Conservation (phyloP, 2,888 invertebrate genomes). For the Melanchra persicariae region DNA sequence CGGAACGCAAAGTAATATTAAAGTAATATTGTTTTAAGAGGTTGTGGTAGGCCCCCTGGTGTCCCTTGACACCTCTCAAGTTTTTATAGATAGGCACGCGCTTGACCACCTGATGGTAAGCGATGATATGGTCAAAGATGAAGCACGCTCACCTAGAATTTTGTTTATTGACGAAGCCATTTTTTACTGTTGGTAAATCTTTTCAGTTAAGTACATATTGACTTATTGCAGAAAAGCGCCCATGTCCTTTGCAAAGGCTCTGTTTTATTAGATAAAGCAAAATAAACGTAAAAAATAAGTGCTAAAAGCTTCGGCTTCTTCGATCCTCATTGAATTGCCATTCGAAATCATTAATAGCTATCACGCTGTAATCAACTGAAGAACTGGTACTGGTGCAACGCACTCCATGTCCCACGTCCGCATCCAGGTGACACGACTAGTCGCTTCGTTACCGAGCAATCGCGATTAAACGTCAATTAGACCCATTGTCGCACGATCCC, state of each 20-base stretch:
- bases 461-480: conserved; percentile 88
- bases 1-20: too few relatives aligned
- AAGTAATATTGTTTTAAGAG: too few relatives aligned
- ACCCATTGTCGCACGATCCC: conserved; percentile 83
- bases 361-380: conserved; percentile 47
- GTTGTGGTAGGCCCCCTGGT: too few relatives aligned
- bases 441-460: conserved; percentile 80
- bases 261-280: background rate
- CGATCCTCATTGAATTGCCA: conserved; percentile 17
- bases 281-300: conserved; percentile 1
- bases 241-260: background rate
- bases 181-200: background rate
- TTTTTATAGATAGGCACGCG: too few relatives aligned
- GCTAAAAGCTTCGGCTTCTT: background rate
- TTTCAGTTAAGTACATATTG: too few relatives aligned
- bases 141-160: too few relatives aligned
- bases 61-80: too few relatives aligned
- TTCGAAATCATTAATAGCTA: conserved; percentile 37
- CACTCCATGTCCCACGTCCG: conserved; percentile 40
- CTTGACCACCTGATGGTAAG: too few relatives aligned
- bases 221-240: too few relatives aligned
- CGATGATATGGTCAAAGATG: too few relatives aligned
- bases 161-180: background rate
- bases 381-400: conserved; percentile 45
- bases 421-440: conserved; percentile 71